Evolutionary conservation across 2,888 invertebrate species (phyloP), one percentile per base, ranked within the genome.

Genomic region (Cecidostiba fungosa): DNA sequence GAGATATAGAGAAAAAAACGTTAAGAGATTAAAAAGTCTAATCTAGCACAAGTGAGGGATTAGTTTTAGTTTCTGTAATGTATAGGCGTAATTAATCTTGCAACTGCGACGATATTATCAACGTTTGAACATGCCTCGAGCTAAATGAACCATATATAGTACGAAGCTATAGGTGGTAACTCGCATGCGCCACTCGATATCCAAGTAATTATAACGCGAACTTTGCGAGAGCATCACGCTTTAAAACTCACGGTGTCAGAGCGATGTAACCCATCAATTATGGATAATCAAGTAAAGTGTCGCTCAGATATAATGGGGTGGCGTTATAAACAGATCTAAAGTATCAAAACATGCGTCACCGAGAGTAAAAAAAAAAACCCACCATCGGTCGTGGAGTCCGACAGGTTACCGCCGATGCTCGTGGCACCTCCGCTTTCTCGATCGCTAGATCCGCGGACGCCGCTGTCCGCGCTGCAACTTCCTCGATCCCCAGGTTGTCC

Each of bases 391-490:
- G 97, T 97, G 6, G 97, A 97, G 93, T 97, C 97, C 0, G 96
- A 96, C 73, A 97, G 94, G 93, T 97, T 97, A n/a, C 97, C 96
- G 47, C 97, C 97, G 89, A 97, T 96, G 87, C 97, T 97, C 77
- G 97, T 97, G 3, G 97, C 97, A 19, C 97, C 97, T 26, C 96
- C 96, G 89, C 96, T 96, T 90, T 96, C 96, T 50, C 96, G 94
- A 92, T 98, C 98, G 90, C 97, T 97, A 93, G 97, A 97, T 91
- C 97, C 96, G 90, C 97, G 95, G 26, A 97, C 96, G 6, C 97
- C 97, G 36, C 97, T 97, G 93, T 98, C 98, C 19, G 97, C 97
- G 90, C 97, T 97, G 94, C 97, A 97, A 90, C 97, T 97, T 87
- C 97, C 97, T 69, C 97, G 94, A 92, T 97, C 97, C 1, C 96